phyloP scores from a whole-genome alignment of 2,113 vertebrate genomes.

The Platysteira castanea region DNA sequence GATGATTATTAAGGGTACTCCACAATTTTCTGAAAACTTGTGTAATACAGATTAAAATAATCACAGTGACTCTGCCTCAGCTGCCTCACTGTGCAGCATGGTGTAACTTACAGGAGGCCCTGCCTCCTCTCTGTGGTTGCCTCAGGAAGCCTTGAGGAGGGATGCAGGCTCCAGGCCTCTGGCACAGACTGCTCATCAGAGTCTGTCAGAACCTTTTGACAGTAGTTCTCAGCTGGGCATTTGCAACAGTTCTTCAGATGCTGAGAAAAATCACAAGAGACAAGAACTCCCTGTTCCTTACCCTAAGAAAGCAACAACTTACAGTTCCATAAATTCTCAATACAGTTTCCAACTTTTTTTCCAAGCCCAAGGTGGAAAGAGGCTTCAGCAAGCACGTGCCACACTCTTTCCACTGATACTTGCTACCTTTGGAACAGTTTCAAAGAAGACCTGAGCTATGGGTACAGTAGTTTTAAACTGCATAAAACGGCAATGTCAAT shows the following conservation, averaged over 20 bases:
- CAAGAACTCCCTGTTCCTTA: background rate
- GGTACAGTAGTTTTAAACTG: background rate
- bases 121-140: rapidly evolving
- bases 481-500: background rate
- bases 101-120: background rate
- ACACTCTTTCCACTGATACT: background rate
- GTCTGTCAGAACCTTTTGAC: background rate
- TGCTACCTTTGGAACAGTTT: background rate
- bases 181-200: background rate
- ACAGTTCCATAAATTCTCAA: background rate
- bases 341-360: background rate
- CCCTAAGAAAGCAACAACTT: background rate
- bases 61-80: rapidly evolving
- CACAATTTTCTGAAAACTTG: background rate
- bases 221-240: background rate
- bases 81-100: background rate
- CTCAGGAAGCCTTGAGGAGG: background rate
- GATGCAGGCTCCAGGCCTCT: background rate
- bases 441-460: background rate
- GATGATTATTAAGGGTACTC: background rate
- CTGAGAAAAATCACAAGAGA: background rate
- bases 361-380: background rate
- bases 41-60: background rate
- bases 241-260: background rate
- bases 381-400: background rate